A percentile compares a stretch with the other conserved stretches of the same genome.
These are phyloP conservation scores for Trissolcus basalis DNA, from an alignment of 1,140 invertebrate species.

Conservation along the genomic window DNA sequence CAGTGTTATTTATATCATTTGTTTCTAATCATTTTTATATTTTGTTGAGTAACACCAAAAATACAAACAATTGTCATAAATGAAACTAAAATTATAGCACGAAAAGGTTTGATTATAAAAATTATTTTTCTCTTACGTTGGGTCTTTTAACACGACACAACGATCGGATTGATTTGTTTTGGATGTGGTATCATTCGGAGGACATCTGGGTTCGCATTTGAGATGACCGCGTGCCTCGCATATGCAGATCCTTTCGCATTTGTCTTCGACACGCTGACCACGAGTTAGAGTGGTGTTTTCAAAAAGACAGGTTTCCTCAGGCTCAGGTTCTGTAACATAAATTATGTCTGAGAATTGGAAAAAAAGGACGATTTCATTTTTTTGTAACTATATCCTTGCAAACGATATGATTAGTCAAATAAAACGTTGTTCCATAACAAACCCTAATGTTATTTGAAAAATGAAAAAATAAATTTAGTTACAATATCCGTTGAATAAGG, in stretches of 20 bases:
- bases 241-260: conserved; percentile 85
- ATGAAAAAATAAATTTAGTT: no score
- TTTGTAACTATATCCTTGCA: neutral
- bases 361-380: neutral
- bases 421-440: no score
- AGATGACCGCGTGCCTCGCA: conserved; percentile 84
- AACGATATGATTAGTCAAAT: no score
- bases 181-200: conserved; percentile 70
- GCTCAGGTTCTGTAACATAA: conserved; percentile 64
- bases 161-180: conserved; percentile 69
- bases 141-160: conserved; percentile 65
- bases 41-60: no score
- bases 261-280: conserved; percentile 85
- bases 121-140: conserved; percentile 16
- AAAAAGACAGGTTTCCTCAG: conserved; percentile 82
- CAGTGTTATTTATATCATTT: neutral
- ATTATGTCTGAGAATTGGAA: no score
- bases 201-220: conserved; percentile 83
- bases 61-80: no score
- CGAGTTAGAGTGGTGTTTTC: conserved; percentile 84
- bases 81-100: neutral
- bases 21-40: neutral
- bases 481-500: no score
- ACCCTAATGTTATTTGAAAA: no score
- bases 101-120: neutral